Percentiles rank a stretch among this genome's conserved stretches.
Evolutionary conservation across 1,140 invertebrate genomes (phyloP).

Genomic region (Venustaconcha ellipsiformis): DNA sequence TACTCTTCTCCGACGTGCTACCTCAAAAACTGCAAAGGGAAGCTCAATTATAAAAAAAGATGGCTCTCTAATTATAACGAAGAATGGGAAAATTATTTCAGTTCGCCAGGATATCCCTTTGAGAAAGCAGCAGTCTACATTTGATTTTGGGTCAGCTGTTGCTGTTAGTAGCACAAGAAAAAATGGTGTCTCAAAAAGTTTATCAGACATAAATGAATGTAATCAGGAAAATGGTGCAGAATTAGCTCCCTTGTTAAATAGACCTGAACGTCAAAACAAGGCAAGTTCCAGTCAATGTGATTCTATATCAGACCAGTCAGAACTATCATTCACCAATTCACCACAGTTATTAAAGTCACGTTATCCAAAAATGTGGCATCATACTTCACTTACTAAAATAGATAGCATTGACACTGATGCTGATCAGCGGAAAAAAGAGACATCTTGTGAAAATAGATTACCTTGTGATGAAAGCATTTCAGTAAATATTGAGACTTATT

Average conservation of each 20-base stretch:
- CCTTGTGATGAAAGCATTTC: neutral
- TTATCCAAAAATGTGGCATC: slow-evolving; percentile 5
- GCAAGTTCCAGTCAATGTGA: neutral
- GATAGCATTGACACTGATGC: slow-evolving; percentile 27
- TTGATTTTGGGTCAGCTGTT: slow-evolving; percentile 30
- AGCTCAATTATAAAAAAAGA: slow-evolving; percentile 58
- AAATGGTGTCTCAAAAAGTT: slow-evolving; percentile 22
- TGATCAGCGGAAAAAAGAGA: slow-evolving; percentile 2
- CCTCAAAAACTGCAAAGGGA: slow-evolving; percentile 49
- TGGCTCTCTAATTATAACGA: slow-evolving; percentile 59
- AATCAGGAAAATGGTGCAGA: slow-evolving; percentile 10
- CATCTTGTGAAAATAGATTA: neutral
- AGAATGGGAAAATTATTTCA: slow-evolving; percentile 63
- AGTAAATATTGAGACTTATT: neutral
- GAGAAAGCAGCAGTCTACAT: slow-evolving; percentile 19
- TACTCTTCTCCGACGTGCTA: slow-evolving; percentile 29
- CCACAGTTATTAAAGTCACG: neutral
- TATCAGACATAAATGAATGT: slow-evolving; percentile 10
- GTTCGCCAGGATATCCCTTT: slow-evolving; percentile 40
- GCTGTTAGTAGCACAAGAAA: slow-evolving; percentile 5
- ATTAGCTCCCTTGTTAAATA: slow-evolving; percentile 4
- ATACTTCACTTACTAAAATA: slow-evolving; percentile 31
- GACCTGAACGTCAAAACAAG: too few relatives aligned
- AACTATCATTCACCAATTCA: neutral
- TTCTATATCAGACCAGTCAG: neutral